Conservation (phyloP, 2,888 invertebrate genomes). For the Melikaiella ostensackeni region DNA sequence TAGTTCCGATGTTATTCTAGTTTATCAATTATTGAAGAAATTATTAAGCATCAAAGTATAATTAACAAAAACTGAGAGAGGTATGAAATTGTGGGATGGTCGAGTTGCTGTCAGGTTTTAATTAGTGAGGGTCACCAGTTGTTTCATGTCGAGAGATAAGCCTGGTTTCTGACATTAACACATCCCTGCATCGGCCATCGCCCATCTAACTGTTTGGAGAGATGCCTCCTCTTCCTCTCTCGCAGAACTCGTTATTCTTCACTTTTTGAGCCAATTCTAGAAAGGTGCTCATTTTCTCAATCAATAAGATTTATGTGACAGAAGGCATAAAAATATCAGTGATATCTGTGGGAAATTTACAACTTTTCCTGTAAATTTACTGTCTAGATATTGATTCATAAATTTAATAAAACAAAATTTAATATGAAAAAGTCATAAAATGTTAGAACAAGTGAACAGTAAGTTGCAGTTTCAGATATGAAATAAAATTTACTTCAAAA, state of each 20-base stretch:
- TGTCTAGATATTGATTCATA: no score
- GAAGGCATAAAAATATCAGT: neutral
- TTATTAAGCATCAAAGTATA: neutral
- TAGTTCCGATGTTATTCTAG: neutral
- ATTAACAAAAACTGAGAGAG: neutral
- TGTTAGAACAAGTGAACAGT: no score
- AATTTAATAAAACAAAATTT: no score
- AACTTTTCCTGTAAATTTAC: no score
- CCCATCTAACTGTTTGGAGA: constrained; percentile 13
- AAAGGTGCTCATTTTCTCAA: neutral
- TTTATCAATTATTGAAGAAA: neutral
- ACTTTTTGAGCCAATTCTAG: constrained; percentile 14
- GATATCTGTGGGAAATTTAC: no score
- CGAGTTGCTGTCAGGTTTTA: neutral
- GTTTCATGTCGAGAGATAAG: neutral
- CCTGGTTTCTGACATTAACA: constrained; percentile 5
- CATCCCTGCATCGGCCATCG: constrained; percentile 11
- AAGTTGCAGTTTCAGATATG: no score
- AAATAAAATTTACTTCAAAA: no score
- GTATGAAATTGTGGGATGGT: neutral
- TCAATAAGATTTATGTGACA: constrained; percentile 5
- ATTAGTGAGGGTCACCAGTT: neutral
- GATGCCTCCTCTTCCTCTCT: constrained; percentile 8
- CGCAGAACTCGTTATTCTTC: constrained; percentile 12
- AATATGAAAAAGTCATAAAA: no score